These are phyloP conservation scores for Plectrocnemia conspersa DNA, from an alignment of 1,140 invertebrate genomes.

Conservation along the genomic window DNA sequence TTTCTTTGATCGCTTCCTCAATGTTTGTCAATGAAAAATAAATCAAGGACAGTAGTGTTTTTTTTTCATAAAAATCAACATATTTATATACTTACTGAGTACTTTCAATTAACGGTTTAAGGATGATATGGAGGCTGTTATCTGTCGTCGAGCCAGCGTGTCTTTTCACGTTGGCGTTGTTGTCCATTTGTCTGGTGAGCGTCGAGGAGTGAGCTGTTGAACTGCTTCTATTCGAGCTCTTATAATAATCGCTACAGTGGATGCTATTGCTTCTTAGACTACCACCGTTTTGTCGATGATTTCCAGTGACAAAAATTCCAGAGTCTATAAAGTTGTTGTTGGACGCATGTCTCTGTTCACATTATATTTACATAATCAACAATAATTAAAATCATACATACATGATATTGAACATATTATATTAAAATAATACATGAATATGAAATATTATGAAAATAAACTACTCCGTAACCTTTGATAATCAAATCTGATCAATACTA, in stretches of 20 bases:
- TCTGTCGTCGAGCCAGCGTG: conserved; percentile 42
- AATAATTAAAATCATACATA: conserved; percentile 39
- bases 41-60: background rate
- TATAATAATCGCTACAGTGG: conserved; percentile 31
- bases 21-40: background rate
- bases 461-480: too few species aligned
- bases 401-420: conserved; percentile 40
- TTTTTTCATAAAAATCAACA: background rate
- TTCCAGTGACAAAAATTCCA: conserved; percentile 43
- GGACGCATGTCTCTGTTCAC: conserved; percentile 52
- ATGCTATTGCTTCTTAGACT: conserved; percentile 28
- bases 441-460: too few species aligned
- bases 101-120: conserved; percentile 53
- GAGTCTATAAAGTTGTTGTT: conserved; percentile 53
- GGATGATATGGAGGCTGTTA: conserved; percentile 53
- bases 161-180: conserved; percentile 48
- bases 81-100: conserved; percentile 47
- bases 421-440: conserved; percentile 33
- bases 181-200: conserved; percentile 37
- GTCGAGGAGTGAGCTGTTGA: conserved; percentile 28
- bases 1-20: too few species aligned
- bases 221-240: conserved; percentile 23
- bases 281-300: conserved; percentile 37
- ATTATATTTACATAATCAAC: conserved; percentile 38
- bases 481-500: too few species aligned